Percentiles rank a stretch among this genome's conserved stretches.
Conservation (phyloP, 2,797 vertebrate genomes). For the Serranus cabrilla region DNA sequence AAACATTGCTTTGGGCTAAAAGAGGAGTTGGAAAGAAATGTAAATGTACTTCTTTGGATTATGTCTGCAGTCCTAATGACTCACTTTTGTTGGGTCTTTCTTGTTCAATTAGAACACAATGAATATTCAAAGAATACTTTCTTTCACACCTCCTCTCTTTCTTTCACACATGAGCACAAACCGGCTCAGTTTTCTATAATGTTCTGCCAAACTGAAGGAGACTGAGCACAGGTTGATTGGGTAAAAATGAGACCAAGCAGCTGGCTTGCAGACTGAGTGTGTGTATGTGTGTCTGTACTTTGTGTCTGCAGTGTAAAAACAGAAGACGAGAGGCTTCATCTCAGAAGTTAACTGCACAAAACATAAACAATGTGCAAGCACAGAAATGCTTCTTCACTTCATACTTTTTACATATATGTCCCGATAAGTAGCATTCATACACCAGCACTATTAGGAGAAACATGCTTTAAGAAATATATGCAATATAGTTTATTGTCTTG, state of each 20-base stretch:
- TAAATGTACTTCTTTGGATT: neutral
- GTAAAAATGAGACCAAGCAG: slow-evolving; percentile 43
- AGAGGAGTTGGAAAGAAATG: slow-evolving; percentile 6
- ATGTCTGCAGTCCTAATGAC: slow-evolving; percentile 5
- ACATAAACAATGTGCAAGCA: neutral
- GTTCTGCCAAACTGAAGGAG: slow-evolving; percentile 41
- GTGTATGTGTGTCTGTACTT: slow-evolving; percentile 4
- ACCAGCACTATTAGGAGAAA: neutral
- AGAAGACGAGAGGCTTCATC: slow-evolving; percentile 6
- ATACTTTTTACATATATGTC: neutral
- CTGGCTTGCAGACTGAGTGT: slow-evolving; percentile 26
- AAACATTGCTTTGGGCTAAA: neutral
- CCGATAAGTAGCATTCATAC: neutral
- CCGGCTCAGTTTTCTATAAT: slow-evolving; percentile 17
- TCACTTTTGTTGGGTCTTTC: slow-evolving; percentile 14
- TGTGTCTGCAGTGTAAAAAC: slow-evolving; percentile 16
- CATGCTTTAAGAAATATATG: no score
- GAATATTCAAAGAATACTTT: slow-evolving; percentile 18
- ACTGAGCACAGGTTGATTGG: slow-evolving; percentile 23
- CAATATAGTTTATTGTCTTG: no score
- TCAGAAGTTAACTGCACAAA: neutral
- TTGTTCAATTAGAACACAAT: slow-evolving; percentile 33
- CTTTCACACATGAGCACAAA: slow-evolving; percentile 28
- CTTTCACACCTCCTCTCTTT: slow-evolving; percentile 21
- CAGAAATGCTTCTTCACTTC: neutral